A percentile compares a stretch with the other conserved stretches of the same genome.
These are phyloP conservation scores for Phaenicophaeus curvirostris DNA, from an alignment of 2,797 vertebrate genomes.

Conservation along the genomic window DNA sequence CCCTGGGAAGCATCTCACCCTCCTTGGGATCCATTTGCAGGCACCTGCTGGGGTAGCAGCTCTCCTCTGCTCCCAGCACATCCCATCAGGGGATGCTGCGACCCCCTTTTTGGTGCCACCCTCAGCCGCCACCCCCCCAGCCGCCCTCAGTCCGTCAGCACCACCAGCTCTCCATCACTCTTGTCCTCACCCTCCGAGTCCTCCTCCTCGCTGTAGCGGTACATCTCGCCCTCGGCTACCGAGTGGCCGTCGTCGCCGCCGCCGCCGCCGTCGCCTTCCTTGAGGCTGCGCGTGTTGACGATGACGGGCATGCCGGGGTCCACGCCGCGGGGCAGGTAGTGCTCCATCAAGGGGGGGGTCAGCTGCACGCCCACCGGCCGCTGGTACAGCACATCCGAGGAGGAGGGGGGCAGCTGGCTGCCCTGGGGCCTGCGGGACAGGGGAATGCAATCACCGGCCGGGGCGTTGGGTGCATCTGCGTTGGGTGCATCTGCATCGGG, in stretches of 20 bases:
- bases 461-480: too few relatives aligned
- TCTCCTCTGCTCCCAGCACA: neutral
- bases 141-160: conserved; percentile 88
- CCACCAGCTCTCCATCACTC: conserved; percentile 93
- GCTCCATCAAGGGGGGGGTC: conserved; percentile 86
- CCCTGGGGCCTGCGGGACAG: conserved; percentile 66
- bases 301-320: conserved; percentile 82
- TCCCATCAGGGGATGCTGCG: fast-evolving
- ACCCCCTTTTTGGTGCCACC: neutral
- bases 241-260: conserved; percentile 70
- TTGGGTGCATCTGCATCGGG: too few relatives aligned
- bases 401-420: conserved; percentile 64
- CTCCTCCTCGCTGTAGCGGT: conserved; percentile 90
- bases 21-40: fast-evolving
- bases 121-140: fast-evolving
- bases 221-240: conserved; percentile 69
- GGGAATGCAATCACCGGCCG: neutral
- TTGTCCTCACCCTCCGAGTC: conserved; percentile 90
- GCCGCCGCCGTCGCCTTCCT: conserved; percentile 59
- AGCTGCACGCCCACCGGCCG: conserved; percentile 82
- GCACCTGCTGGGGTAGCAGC: neutral
- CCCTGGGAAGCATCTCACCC: fast-evolving
- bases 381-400: conserved; percentile 76
- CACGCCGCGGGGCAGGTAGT: conserved; percentile 84
- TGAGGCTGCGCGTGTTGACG: conserved; percentile 77